A percentile compares a stretch with the other conserved stretches of the same genome.
phyloP scores from a whole-genome alignment of 92 coral and sea anemone genomes.

The Epizoanthus fatuus region DNA sequence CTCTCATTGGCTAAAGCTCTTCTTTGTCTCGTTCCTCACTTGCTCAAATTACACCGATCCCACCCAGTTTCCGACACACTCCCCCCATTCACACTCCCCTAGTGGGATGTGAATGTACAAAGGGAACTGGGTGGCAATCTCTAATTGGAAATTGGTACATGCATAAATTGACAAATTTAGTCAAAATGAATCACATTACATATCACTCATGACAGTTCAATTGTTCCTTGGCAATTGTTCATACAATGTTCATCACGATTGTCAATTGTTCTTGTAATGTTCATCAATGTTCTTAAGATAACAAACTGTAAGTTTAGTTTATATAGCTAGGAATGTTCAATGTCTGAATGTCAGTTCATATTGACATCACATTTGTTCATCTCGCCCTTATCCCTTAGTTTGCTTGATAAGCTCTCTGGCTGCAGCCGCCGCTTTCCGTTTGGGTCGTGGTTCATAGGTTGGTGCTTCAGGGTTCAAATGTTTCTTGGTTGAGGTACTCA shows the following conservation, averaged over 20 bases:
- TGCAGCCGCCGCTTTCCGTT: conserved; percentile 33
- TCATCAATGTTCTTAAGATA: no score
- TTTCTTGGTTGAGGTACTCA: neutral
- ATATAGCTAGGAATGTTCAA: neutral
- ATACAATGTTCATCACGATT: no score
- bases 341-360: neutral
- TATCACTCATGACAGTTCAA: no score
- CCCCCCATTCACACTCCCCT: conserved; percentile 24
- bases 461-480: conserved; percentile 42
- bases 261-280: no score
- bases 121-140: neutral
- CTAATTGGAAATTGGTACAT: neutral
- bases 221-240: no score
- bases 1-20: no score
- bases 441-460: conserved; percentile 14
- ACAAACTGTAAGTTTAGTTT: no score
- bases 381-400: conserved; percentile 13
- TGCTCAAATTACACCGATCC: neutral
- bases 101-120: conserved; percentile 1
- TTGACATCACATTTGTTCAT: neutral
- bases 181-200: no score
- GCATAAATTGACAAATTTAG: no score
- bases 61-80: conserved; percentile 4
- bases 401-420: conserved; percentile 7
- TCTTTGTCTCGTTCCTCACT: no score